These are phyloP conservation scores for Serripes groenlandicus DNA, from an alignment of 2,888 invertebrate species.

Conservation along the genomic window DNA sequence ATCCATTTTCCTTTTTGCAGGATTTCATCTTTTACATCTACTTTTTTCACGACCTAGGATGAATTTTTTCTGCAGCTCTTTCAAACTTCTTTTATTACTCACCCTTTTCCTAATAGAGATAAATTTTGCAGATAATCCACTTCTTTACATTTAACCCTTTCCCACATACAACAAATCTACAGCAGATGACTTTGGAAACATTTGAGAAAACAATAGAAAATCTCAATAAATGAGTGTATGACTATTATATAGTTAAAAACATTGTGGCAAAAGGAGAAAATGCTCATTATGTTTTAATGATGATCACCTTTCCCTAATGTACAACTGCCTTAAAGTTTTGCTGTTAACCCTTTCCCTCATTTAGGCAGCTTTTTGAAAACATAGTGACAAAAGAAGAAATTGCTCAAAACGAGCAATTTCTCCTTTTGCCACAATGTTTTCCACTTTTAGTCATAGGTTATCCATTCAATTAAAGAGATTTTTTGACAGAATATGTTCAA, in stretches of 20 bases:
- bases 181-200: not conserved
- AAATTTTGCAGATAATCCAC: too few species aligned
- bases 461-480: too few species aligned
- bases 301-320: too few species aligned
- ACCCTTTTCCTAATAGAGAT: not conserved
- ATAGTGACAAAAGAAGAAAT: too few species aligned
- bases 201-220: not conserved
- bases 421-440: too few species aligned
- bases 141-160: not conserved
- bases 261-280: slow-evolving; percentile 6
- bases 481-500: too few species aligned
- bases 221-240: not conserved
- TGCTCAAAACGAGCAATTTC: too few species aligned
- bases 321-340: too few species aligned
- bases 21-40: slow-evolving; percentile 22
- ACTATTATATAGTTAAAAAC: not conserved
- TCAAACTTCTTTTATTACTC: not conserved
- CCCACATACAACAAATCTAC: not conserved
- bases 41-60: too few species aligned
- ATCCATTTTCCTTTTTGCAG: slow-evolving; percentile 20
- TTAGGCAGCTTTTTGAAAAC: too few species aligned
- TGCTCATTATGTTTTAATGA: not conserved
- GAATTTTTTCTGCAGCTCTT: not conserved
- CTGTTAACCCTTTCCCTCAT: too few species aligned
- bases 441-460: too few species aligned